phyloP scores from a whole-genome alignment of 2,888 invertebrate species.

The Ethmia dodecea region DNA sequence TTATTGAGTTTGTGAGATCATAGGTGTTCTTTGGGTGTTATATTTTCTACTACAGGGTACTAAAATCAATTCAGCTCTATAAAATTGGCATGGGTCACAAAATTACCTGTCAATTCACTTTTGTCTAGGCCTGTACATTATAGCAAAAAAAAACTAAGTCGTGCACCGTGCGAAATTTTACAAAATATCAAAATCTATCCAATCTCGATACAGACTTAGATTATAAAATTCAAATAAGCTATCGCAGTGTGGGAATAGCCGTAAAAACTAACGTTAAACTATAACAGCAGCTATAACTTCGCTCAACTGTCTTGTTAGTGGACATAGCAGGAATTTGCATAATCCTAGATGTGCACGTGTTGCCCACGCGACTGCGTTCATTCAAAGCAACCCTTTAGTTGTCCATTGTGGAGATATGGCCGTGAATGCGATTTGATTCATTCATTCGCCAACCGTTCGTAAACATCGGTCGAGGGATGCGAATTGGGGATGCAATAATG shows the following conservation, averaged over 20 bases:
- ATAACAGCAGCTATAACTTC: neutral
- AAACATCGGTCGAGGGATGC: slow-evolving; percentile 11
- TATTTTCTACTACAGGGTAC: no score
- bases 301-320: slow-evolving; percentile 1
- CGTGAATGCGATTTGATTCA: slow-evolving; percentile 39
- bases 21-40: no score
- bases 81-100: no score
- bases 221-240: neutral
- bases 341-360: slow-evolving; percentile 44
- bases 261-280: neutral
- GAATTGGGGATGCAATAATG: slow-evolving; percentile 1
- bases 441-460: slow-evolving; percentile 19
- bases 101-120: no score
- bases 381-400: slow-evolving; percentile 42
- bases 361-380: slow-evolving; percentile 39
- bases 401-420: slow-evolving; percentile 28
- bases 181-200: no score
- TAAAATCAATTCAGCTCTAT: no score
- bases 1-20: no score
- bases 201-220: no score
- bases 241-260: neutral
- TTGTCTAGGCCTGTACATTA: no score
- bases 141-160: no score
- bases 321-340: slow-evolving; percentile 34
- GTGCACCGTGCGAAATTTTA: no score